These are phyloP conservation scores for Branchellion lobata DNA, from an alignment of 2,888 invertebrate species.

Conservation along the genomic window DNA sequence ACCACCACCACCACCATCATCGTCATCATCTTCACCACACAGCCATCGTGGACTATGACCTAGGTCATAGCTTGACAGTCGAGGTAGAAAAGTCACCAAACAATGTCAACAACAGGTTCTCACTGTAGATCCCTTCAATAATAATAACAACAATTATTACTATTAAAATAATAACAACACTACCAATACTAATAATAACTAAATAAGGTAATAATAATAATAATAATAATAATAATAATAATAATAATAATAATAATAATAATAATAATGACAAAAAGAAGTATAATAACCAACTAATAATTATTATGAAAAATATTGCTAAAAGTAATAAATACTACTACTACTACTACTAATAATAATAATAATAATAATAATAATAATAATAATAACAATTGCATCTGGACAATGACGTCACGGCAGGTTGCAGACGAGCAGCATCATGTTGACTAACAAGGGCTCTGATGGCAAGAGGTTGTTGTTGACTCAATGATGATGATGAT, in stretches of 20 bases:
- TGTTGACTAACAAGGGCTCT: conserved; percentile 67
- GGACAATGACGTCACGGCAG: conserved; percentile 68
- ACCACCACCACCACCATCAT: conserved; percentile 5
- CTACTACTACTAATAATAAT: conserved; percentile 62
- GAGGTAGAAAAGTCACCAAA: conserved; percentile 70
- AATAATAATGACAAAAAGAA: neutral
- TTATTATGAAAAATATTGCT: neutral
- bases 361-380: conserved; percentile 5
- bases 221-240: neutral
- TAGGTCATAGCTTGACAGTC: conserved; percentile 84
- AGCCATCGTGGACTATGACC: conserved; percentile 68
- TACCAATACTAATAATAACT: neutral
- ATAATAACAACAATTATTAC: neutral
- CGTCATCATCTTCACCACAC: neutral
- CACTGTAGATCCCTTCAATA: neutral
- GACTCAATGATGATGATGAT: neutral
- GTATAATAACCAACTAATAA: neutral
- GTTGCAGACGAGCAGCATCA: conserved; percentile 68
- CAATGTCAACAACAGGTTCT: conserved; percentile 62
- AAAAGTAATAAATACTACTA: neutral
- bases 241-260: neutral
- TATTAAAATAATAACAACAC: neutral
- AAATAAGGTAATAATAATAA: neutral
- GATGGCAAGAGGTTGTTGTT: conserved; percentile 42
- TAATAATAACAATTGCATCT: conserved; percentile 62